Evolutionary conservation across 2,797 vertebrate species (phyloP).

Genomic region (Acanthornis magna): DNA sequence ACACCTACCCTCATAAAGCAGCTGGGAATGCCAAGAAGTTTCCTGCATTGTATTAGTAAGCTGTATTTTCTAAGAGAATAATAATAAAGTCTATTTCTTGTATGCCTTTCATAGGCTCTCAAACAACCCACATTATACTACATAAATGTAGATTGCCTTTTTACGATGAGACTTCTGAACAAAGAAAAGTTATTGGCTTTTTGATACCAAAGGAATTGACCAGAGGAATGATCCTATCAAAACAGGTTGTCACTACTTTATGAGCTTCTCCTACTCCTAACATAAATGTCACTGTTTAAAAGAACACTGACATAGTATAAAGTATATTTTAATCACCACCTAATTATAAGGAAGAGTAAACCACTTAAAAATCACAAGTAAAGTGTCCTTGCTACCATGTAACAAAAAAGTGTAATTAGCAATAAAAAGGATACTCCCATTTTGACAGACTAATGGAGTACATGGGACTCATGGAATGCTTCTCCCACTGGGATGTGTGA

Average conservation of each 20-base stretch:
- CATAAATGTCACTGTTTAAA: not conserved
- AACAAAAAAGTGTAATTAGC: not conserved
- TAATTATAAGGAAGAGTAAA: not conserved
- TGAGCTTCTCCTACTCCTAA: not conserved
- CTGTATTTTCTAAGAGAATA: not conserved
- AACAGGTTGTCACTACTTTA: not conserved
- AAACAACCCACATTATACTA: not conserved
- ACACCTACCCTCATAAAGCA: not conserved
- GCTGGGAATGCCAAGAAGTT: not conserved
- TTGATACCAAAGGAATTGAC: not conserved
- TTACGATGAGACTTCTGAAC: not conserved
- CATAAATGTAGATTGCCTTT: not conserved
- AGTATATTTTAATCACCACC: not conserved
- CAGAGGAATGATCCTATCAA: not conserved
- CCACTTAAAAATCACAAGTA: not conserved
- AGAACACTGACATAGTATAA: not conserved
- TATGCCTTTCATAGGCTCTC: not conserved
- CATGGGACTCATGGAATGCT: not conserved
- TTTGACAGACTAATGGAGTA: not conserved
- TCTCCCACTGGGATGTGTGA: not conserved
- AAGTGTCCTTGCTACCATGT: not conserved
- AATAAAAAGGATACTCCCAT: not conserved
- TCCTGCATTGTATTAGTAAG: not conserved
- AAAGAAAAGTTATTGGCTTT: not conserved
- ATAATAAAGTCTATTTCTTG: not conserved